Evolutionary conservation across 2,797 vertebrate species (phyloP), one percentile per base, ranked within the genome.

Genomic region (Chrysocyon brachyurus): DNA sequence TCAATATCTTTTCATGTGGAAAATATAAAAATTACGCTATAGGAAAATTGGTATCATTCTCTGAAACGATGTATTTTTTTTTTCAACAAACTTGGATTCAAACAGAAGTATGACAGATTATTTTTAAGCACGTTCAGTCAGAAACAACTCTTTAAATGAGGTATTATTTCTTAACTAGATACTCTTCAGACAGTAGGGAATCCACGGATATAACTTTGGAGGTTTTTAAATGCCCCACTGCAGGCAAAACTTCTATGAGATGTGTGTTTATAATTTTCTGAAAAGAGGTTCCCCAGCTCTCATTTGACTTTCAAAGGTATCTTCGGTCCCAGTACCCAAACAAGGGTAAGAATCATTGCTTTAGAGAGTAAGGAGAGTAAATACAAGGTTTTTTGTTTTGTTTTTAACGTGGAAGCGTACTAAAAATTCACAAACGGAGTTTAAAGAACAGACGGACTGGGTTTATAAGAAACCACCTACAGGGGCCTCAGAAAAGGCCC

Each of bases 21-120:
- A 75, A 59, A 90, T 33, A 78, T 33, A 87, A 87, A 94, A 79
- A 17, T 19, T 9, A 75, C 15, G 54, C 54, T 31, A 68, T 22
- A 82, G 31, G 33, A 91, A 68, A 72, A 31, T 40, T 64, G 70
- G 12, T 14, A 83, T 19, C 19, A 72, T 22, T 68, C 7, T 81
- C 40, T 40, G 57, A 73, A 19, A 59, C 72, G 21, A 92, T 57
- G 77, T 79, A 64, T 61, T 70, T 17, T 73, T 61, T 61, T 57
- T 87, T 24, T 93, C 87, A 81, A 14, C 84, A 91, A 85, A 79
- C 26, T 64, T 70, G 79, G 73, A 86, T 61, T 95, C 64, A 6
- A 73, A 81, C n/a, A 91, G 49, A 85, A 66, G 26, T 8, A 91
- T 17, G 83, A 78, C 12, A 52, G n/a, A 46, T 78, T 88, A 46